Evolutionary conservation across 2,113 vertebrate genomes (phyloP).

Genomic region (Amblyopsis rosae): DNA sequence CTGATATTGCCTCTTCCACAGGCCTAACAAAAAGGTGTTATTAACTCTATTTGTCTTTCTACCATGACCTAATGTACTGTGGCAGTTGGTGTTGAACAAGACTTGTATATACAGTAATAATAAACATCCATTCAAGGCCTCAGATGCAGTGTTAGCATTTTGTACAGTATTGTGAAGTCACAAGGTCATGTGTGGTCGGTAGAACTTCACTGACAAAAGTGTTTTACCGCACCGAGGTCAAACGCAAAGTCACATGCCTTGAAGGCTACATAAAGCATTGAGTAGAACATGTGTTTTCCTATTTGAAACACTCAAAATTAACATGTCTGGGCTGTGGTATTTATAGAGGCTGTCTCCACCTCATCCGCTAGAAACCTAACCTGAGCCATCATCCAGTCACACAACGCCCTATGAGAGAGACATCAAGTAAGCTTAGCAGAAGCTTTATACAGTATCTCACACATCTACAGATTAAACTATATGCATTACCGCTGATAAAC

Average conservation of each 20-base stretch:
- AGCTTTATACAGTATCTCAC: neutral
- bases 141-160: slow-evolving; percentile 36
- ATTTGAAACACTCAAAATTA: slow-evolving; percentile 44
- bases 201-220: slow-evolving; percentile 32
- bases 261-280: slow-evolving; percentile 38
- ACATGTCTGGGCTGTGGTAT: slow-evolving; percentile 53
- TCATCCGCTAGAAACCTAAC: slow-evolving; percentile 57
- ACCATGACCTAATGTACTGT: neutral
- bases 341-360: slow-evolving; percentile 50
- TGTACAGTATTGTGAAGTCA: slow-evolving; percentile 5
- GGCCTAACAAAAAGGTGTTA: slow-evolving; percentile 11
- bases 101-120: neutral
- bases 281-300: slow-evolving; percentile 48
- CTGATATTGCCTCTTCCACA: slow-evolving; percentile 11
- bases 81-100: too few species aligned
- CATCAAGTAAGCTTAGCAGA: neutral
- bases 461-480: neutral
- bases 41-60: slow-evolving; percentile 23
- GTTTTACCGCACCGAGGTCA: slow-evolving; percentile 33
- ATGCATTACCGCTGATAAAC: neutral
- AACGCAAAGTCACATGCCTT: slow-evolving; percentile 36
- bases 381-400: slow-evolving; percentile 21
- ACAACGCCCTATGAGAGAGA: slow-evolving; percentile 14
- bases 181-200: slow-evolving; percentile 34
- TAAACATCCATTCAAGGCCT: slow-evolving; percentile 10